phyloP scores from a whole-genome alignment of 2,797 vertebrate species.

The Kryptopterus vitreolus region DNA sequence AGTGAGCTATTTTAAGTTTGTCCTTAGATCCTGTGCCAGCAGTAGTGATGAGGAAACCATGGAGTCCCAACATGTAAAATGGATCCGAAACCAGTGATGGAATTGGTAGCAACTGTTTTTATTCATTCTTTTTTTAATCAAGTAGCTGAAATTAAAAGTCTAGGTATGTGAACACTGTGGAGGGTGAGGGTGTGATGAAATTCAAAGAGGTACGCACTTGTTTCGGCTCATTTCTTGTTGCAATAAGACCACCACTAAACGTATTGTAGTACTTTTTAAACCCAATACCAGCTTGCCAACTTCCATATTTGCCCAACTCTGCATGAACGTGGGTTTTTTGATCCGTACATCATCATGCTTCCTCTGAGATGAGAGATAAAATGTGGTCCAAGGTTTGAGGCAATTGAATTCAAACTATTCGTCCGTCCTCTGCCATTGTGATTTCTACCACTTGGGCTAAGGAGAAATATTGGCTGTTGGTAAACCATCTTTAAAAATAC shows the following conservation, averaged over 20 bases:
- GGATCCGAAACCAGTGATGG: neutral
- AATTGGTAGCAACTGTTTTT: too few species aligned
- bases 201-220: neutral
- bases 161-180: neutral
- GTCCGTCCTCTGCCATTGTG: neutral
- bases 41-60: slow-evolving; percentile 1
- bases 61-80: neutral
- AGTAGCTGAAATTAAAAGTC: neutral
- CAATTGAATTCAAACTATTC: neutral
- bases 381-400: neutral
- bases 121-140: neutral
- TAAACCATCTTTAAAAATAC: neutral
- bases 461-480: neutral
- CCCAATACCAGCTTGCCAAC: neutral
- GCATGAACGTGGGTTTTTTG: neutral
- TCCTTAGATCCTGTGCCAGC: neutral
- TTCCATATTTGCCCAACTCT: neutral
- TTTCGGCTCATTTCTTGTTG: slow-evolving; percentile 10
- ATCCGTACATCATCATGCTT: neutral
- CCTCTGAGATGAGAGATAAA: neutral
- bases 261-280: neutral
- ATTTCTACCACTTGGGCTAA: neutral
- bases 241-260: neutral
- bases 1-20: neutral
- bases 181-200: slow-evolving; percentile 1